A percentile compares a stretch with the other conserved stretches of the same genome.
Evolutionary conservation across 2,797 vertebrate species (phyloP).

Genomic region (Mus minutoides): DNA sequence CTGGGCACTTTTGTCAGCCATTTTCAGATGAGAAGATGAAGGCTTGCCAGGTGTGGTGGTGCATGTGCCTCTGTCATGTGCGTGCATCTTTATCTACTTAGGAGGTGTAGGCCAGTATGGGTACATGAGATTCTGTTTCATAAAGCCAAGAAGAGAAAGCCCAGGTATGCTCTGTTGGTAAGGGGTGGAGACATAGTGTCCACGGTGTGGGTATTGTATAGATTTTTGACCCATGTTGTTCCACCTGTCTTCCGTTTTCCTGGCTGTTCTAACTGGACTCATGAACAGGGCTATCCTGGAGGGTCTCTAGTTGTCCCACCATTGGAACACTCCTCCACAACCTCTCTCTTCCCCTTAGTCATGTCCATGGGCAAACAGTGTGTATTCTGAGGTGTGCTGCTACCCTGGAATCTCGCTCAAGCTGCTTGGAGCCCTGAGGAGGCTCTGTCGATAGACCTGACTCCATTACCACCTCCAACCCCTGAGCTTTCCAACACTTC

Average conservation of each 20-base stretch:
- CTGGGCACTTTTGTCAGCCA: neutral
- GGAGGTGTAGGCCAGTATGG: neutral
- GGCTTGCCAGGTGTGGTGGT: neutral
- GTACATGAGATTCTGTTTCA: neutral
- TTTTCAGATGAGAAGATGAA: neutral
- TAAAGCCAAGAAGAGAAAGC: neutral
- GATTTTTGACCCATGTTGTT: neutral
- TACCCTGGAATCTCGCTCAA: neutral
- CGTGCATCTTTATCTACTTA: neutral
- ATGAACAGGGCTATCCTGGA: neutral
- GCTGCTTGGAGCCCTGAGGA: neutral
- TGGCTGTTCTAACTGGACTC: neutral
- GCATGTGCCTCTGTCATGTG: rapidly evolving
- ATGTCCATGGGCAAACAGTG: neutral
- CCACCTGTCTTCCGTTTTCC: neutral
- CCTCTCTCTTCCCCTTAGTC: too few relatives aligned
- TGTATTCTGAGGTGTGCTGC: neutral
- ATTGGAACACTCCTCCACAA: neutral
- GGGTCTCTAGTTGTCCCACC: neutral
- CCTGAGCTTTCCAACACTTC: neutral
- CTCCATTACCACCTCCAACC: neutral
- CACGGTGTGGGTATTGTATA: neutral
- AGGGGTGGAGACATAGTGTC: neutral
- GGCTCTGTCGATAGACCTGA: neutral
- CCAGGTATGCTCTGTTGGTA: neutral